Conservation (phyloP, 1,140 invertebrate species). For the Elysia chlorotica region DNA sequence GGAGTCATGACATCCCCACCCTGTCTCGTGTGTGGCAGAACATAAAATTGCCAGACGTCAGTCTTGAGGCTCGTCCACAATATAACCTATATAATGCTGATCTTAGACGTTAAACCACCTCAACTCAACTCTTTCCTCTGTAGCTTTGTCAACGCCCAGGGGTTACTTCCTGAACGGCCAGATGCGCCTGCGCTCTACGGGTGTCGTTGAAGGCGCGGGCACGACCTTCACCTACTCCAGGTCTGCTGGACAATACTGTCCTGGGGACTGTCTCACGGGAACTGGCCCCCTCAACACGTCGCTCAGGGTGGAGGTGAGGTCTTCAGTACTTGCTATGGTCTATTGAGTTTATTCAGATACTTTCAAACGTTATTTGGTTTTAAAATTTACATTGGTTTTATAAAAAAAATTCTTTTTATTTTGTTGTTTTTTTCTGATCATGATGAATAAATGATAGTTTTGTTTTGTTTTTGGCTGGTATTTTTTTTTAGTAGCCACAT, state of each 20-base stretch:
- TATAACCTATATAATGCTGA: too few species aligned
- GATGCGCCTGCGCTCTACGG: constrained; percentile 15
- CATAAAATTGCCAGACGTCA: too few species aligned
- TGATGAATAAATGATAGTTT: too few species aligned
- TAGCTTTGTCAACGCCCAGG: background rate
- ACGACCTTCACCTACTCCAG: constrained; percentile 41
- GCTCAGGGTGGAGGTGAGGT: background rate
- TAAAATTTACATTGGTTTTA: too few species aligned
- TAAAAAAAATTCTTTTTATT: too few species aligned
- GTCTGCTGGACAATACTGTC: constrained; percentile 30
- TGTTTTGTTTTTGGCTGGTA: too few species aligned
- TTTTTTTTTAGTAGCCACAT: too few species aligned
- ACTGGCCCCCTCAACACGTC: constrained; percentile 35
- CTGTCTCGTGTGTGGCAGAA: too few species aligned
- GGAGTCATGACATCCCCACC: too few species aligned
- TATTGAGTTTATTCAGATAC: background rate
- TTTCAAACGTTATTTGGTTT: too few species aligned
- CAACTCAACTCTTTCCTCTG: background rate
- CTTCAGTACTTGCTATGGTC: background rate
- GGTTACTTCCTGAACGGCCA: constrained; percentile 32
- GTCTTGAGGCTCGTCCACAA: too few species aligned
- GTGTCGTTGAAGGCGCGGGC: constrained; percentile 34
- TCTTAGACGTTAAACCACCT: constrained; percentile 1
- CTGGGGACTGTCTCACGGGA: constrained; percentile 42
- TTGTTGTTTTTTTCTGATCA: too few species aligned